These are phyloP conservation scores for Potamarius usumacintae DNA, from an alignment of 2,113 vertebrate genomes.

Conservation along the genomic window DNA sequence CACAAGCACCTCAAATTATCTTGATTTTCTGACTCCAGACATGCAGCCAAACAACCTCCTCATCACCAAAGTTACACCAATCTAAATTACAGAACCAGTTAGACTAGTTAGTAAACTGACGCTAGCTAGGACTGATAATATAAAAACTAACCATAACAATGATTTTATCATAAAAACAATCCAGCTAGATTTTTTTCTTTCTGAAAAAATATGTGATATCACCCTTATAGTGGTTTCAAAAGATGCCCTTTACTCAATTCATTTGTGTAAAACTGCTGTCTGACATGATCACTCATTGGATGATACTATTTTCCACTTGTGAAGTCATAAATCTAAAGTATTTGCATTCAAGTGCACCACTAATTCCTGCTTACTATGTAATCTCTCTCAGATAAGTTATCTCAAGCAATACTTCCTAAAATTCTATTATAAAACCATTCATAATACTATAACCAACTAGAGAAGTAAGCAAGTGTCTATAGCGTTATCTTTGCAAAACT, in stretches of 20 bases:
- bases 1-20: not conserved
- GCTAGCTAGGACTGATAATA: not conserved
- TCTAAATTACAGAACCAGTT: not conserved
- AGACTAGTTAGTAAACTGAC: not conserved
- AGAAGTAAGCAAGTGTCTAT: not conserved
- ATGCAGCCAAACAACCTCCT: no score
- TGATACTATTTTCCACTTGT: not conserved
- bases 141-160: no score
- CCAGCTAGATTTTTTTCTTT: not conserved
- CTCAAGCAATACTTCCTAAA: not conserved
- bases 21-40: not conserved
- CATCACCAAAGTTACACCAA: no score
- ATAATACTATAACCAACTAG: not conserved
- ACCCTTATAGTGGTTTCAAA: not conserved
- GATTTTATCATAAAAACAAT: not conserved
- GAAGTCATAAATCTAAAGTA: not conserved
- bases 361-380: not conserved
- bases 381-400: not conserved
- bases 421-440: not conserved
- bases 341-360: not conserved
- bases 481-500: not conserved
- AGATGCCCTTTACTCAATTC: not conserved
- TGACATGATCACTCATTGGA: not conserved
- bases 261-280: not conserved
- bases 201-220: not conserved